Conservation (phyloP, 2,888 invertebrate species). For the Ellobium chinense region DNA sequence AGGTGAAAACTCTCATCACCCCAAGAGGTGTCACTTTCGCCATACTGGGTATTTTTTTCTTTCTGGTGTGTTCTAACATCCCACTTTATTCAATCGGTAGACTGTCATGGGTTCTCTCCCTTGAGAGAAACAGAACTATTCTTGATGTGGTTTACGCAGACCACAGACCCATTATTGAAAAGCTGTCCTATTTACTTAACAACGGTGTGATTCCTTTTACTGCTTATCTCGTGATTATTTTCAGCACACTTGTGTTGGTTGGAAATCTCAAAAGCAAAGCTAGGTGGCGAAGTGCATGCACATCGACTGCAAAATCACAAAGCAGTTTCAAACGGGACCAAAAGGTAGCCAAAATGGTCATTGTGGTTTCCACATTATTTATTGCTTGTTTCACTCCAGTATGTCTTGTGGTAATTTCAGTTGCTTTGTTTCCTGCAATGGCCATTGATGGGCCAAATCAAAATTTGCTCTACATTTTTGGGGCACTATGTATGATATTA, state of each 20-base stretch:
- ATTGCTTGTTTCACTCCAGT: not conserved
- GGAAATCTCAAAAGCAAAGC: not conserved
- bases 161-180: not conserved
- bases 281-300: not conserved
- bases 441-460: not conserved
- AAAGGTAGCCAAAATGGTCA: slow-evolving; percentile 1
- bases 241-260: not conserved
- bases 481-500: not conserved
- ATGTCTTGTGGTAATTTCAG: not conserved
- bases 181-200: not conserved
- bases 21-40: not conserved
- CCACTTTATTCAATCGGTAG: not conserved
- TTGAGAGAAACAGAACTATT: not conserved
- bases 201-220: not conserved
- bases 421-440: not conserved
- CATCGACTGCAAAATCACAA: not conserved
- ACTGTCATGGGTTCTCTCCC: not conserved
- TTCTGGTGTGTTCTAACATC: not conserved
- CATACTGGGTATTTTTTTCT: not conserved
- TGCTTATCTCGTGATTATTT: not conserved
- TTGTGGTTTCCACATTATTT: not conserved
- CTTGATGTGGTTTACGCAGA: not conserved
- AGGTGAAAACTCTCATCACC: not conserved
- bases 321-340: not conserved
- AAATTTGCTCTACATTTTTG: not conserved